Percentiles rank a stretch among this genome's conserved stretches.
Evolutionary conservation across 64 coral and sea anemone species (phyloP).

Genomic region (Montipora sp.): DNA sequence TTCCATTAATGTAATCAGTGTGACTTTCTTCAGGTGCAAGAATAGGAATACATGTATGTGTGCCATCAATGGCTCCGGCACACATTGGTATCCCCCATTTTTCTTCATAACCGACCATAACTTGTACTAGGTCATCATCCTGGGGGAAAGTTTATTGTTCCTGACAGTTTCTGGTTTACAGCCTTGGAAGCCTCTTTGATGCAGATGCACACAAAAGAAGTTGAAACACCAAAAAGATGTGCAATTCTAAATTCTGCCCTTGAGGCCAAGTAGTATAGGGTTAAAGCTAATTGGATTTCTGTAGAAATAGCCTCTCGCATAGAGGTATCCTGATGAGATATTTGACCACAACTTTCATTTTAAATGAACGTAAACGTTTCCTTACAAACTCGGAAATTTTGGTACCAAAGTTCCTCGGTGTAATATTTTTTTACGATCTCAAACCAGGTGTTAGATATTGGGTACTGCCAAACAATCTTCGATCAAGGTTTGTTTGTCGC

Average conservation of each 20-base stretch:
- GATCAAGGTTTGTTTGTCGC: neutral
- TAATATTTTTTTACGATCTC: constrained; percentile 17
- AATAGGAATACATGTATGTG: constrained; percentile 25
- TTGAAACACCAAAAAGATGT: neutral
- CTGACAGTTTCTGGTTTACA: neutral
- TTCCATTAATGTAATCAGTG: constrained; percentile 20
- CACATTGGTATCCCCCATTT: constrained; percentile 20
- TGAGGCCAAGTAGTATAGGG: neutral
- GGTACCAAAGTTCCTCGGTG: constrained; percentile 38
- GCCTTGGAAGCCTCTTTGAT: neutral
- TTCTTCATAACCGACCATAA: neutral
- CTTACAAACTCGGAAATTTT: constrained; percentile 34
- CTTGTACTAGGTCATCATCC: constrained; percentile 10
- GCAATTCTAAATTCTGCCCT: neutral
- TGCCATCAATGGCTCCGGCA: constrained; percentile 24
- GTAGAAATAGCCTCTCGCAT: constrained; percentile 31
- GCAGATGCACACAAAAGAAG: neutral
- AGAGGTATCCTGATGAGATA: constrained; percentile 1
- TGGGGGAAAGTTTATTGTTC: neutral
- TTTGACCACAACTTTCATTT: neutral
- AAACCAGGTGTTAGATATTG: constrained; percentile 17
- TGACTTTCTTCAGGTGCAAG: constrained; percentile 41
- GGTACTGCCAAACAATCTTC: neutral
- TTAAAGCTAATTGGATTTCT: neutral
- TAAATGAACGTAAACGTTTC: constrained; percentile 28